Evolutionary conservation across 2,888 invertebrate genomes (phyloP).

Genomic region (Rhogogaster chlorosoma): DNA sequence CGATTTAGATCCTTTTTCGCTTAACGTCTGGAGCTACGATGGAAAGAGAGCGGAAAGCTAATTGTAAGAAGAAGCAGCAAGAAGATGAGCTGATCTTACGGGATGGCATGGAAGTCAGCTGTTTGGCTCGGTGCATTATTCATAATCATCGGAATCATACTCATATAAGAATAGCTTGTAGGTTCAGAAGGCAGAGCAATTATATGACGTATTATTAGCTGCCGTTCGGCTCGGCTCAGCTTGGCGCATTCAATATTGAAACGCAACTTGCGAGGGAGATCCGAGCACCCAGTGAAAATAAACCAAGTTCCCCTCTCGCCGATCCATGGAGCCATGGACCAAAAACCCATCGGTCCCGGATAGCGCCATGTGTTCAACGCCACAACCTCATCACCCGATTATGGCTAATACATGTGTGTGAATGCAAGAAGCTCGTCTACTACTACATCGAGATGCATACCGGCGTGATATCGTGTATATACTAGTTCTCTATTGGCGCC

Average conservation of each 20-base stretch:
- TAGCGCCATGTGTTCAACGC: slow-evolving; percentile 48
- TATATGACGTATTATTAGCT: slow-evolving; percentile 42
- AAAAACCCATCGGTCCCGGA: slow-evolving; percentile 10
- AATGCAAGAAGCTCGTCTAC: not conserved
- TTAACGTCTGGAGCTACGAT: not conserved
- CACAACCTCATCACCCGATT: slow-evolving; percentile 42
- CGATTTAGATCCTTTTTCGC: not conserved
- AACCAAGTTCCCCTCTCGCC: slow-evolving; percentile 39
- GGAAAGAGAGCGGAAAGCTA: not conserved
- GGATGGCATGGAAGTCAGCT: slow-evolving; percentile 18
- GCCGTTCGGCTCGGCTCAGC: slow-evolving; percentile 37
- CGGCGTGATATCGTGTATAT: slow-evolving; percentile 10
- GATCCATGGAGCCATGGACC: slow-evolving; percentile 33
- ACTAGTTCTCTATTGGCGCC: not conserved
- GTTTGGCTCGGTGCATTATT: slow-evolving; percentile 12
- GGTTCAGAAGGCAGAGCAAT: slow-evolving; percentile 22
- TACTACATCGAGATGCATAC: not conserved
- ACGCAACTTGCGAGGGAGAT: slow-evolving; percentile 38
- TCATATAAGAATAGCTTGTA: slow-evolving; percentile 16
- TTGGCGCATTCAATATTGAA: slow-evolving; percentile 45
- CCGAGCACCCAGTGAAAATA: slow-evolving; percentile 44
- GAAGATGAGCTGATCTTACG: not conserved
- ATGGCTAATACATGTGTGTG: slow-evolving; percentile 3
- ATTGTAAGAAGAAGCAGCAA: not conserved
- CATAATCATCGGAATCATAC: slow-evolving; percentile 21